Evolutionary conservation across 1,140 invertebrate species (phyloP), one percentile per base, ranked within the genome.

Genomic region (Stratiolaelaps scimitus): DNA sequence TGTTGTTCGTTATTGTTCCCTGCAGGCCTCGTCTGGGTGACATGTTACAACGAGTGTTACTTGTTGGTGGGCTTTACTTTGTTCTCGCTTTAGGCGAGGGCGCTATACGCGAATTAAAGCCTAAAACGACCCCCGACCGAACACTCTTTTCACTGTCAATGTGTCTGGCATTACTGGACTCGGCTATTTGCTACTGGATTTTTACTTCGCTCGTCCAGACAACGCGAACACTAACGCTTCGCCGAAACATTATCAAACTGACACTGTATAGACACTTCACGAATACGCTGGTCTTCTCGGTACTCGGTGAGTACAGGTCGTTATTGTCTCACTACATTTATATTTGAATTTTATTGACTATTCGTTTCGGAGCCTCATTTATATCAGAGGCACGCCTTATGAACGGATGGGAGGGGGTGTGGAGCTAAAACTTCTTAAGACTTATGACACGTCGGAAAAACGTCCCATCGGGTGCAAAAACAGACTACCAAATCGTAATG

Each of bases 241-340:
- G 91, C 70, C 81, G 83, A 73, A 89, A 90, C 76, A 78, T 88
- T 72, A 85, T 93, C 66, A 95, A 95, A 77, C 76, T 94, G n/a
- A 81, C 84, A 17, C 76, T 95, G 44, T 95, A 94, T 77, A 81
- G 84, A 70, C 88, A 94, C 77, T 95, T 95, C 75, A 93, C 89
- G 40, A 93, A 93, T 77, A 89, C 88, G 15, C 79, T 95, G 66
- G 86, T 89, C 72, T 90, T 93, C 76, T 84, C 88, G 65, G 87
- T 93, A 44, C 76, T 92, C 69, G 77, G 78, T 79, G 71, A 73
- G 73, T 69, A 53, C 6, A 43, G 28, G 43, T 68, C 65, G 45
- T 69, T 29, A 26, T 64, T 64, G 30, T 65, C 26, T 65, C 1
- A 66, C 65, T n/a, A n/a, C n/a, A n/a, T n/a, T n/a, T n/a, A n/a